phyloP scores from a whole-genome alignment of 1,140 invertebrate genomes.

The Luehdorfia chinensis region DNA sequence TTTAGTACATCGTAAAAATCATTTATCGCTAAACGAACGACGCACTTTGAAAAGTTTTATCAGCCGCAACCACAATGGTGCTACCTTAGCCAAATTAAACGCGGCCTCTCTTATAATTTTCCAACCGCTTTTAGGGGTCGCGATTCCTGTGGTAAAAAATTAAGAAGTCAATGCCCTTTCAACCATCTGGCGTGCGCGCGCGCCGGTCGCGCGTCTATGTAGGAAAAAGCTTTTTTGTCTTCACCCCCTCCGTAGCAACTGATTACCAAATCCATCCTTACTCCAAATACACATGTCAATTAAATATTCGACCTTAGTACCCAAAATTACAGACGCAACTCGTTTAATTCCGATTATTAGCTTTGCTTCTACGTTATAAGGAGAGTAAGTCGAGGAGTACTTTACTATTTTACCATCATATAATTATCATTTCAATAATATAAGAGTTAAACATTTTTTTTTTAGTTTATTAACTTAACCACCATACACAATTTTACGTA shows the following conservation, averaged over 20 bases:
- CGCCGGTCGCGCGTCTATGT: constrained; percentile 25
- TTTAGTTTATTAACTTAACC: too few species aligned
- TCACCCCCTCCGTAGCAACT: constrained; percentile 43
- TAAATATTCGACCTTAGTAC: too few species aligned
- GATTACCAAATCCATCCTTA: constrained; percentile 18
- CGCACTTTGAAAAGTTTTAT: constrained; percentile 12
- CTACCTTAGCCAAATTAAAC: constrained; percentile 48
- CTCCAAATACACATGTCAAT: too few species aligned
- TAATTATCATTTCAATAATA: too few species aligned
- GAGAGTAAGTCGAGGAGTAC: too few species aligned
- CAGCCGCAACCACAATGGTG: constrained; percentile 25
- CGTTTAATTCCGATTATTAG: too few species aligned
- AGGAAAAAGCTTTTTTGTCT: constrained; percentile 41
- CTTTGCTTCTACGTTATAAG: too few species aligned
- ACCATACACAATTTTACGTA: too few species aligned
- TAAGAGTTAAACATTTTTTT: too few species aligned
- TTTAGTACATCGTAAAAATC: too few species aligned
- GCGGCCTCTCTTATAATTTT: constrained; percentile 37
- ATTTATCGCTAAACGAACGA: not conserved
- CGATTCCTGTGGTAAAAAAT: constrained; percentile 20
- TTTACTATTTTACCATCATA: too few species aligned
- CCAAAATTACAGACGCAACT: too few species aligned
- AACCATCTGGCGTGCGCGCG: constrained; percentile 60
- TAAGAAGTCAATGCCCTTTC: constrained; percentile 53
- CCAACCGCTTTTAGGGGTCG: constrained; percentile 59